phyloP scores from a whole-genome alignment of 2,888 invertebrate genomes.

The Orthosia incerta region DNA sequence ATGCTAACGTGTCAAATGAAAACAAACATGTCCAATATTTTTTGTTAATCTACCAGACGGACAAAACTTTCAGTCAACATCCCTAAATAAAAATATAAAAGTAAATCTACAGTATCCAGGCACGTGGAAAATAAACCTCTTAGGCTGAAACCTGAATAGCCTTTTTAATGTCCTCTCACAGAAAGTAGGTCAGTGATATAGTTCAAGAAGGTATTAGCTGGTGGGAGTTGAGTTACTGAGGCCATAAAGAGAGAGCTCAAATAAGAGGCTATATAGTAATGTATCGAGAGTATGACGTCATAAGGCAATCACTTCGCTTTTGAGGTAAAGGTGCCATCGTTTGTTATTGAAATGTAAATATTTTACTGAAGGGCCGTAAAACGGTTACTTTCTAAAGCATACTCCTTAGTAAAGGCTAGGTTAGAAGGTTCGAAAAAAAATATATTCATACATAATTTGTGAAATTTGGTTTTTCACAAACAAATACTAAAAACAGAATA shows the following conservation, averaged over 20 bases:
- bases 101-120: neutral
- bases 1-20: no score
- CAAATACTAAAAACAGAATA: no score
- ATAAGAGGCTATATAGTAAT: constrained; percentile 34
- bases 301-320: constrained; percentile 42
- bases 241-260: constrained; percentile 45
- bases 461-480: no score
- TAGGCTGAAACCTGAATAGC: constrained; percentile 31
- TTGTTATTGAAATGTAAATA: constrained; percentile 26
- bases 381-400: no score
- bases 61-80: no score
- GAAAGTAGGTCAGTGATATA: constrained; percentile 47
- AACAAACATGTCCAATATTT: no score
- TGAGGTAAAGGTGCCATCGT: constrained; percentile 17
- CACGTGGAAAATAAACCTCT: constrained; percentile 2
- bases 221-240: constrained; percentile 41
- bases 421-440: no score
- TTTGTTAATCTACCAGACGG: no score
- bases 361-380: neutral
- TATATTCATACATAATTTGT: no score
- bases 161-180: constrained; percentile 24
- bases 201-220: constrained; percentile 41
- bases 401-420: no score
- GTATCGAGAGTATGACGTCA: constrained; percentile 56
- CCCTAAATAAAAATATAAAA: neutral